Evolutionary conservation across 2,113 vertebrate genomes (phyloP).

Genomic region (Muscicapa adusta): DNA sequence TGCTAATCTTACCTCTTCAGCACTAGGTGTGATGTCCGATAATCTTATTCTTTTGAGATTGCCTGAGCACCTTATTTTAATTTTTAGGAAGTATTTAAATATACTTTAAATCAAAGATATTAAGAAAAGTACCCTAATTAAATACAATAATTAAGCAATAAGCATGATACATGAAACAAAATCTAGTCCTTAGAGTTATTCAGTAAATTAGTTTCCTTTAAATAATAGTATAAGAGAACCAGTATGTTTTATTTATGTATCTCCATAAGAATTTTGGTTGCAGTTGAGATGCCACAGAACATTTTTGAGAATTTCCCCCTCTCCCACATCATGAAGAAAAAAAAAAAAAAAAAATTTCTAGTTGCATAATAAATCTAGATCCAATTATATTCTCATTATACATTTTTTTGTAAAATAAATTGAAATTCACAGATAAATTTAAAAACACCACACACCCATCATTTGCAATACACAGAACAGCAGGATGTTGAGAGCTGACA

Average conservation of each 20-base stretch:
- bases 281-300: background rate
- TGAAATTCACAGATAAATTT: background rate
- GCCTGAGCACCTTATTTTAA: background rate
- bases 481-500: background rate
- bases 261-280: background rate
- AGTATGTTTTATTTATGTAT: background rate
- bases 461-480: background rate
- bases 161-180: background rate
- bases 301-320: background rate
- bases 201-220: background rate
- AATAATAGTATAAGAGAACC: background rate
- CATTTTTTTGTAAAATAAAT: background rate
- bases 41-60: background rate
- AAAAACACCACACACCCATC: background rate
- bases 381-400: background rate
- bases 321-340: background rate
- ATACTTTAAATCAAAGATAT: background rate
- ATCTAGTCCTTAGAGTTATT: background rate
- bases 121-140: background rate
- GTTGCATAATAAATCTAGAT: background rate
- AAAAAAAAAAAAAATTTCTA: background rate
- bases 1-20: background rate
- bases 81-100: background rate
- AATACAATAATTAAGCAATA: background rate
- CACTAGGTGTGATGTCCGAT: background rate